A percentile compares a stretch with the other conserved stretches of the same genome.
phyloP scores from a whole-genome alignment of 2,797 vertebrate genomes.

The Phylloscopus collybita region DNA sequence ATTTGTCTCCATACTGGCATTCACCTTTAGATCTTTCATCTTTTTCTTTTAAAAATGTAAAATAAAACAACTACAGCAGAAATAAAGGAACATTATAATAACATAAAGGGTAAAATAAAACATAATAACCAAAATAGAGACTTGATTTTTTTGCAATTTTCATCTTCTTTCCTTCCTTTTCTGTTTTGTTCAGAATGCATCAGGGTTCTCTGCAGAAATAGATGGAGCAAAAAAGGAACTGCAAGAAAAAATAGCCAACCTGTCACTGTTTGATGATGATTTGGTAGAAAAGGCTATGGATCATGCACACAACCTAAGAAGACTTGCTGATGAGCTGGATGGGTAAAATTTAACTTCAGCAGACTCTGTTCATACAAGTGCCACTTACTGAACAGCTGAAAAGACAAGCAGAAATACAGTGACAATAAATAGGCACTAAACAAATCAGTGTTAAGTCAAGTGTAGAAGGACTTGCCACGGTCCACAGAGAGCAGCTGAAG shows the following conservation, averaged over 20 bases:
- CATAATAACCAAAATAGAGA: neutral
- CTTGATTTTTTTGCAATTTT: neutral
- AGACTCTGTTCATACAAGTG: neutral
- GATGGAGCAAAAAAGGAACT: slow-evolving; percentile 88
- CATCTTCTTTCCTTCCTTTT: neutral
- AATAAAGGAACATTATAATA: neutral
- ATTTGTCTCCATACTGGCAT: neutral
- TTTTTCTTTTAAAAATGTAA: neutral
- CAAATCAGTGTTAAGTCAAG: neutral
- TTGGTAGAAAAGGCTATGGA: slow-evolving; percentile 85
- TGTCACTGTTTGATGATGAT: slow-evolving; percentile 83
- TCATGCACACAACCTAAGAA: slow-evolving; percentile 83
- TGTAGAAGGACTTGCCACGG: neutral
- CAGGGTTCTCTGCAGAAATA: slow-evolving; percentile 88
- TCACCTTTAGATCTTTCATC: neutral
- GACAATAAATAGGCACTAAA: neutral
- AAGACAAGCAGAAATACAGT: neutral
- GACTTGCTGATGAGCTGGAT: slow-evolving; percentile 83
- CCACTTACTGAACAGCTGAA: neutral
- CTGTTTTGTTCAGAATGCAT: slow-evolving; percentile 82
- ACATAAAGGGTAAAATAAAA: neutral
- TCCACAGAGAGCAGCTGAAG: neutral
- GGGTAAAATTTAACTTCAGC: slow-evolving; percentile 77
- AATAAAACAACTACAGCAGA: neutral
- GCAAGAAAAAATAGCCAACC: slow-evolving; percentile 82